Conservation (phyloP, 2,888 invertebrate species). For the Brachylomia viminalis region DNA sequence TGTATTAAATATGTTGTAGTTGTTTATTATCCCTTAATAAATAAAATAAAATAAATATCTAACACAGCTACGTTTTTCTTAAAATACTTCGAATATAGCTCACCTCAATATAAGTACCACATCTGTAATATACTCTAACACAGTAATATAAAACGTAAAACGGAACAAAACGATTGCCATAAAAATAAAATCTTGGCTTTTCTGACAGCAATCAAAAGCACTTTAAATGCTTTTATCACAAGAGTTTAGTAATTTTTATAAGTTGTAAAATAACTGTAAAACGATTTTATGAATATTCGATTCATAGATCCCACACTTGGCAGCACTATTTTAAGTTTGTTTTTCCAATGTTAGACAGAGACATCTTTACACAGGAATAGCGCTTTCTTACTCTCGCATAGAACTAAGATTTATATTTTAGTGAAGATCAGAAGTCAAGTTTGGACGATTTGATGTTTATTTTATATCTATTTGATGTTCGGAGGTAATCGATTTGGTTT, state of each 20-base stretch:
- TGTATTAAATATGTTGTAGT: too few species aligned
- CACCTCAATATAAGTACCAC: neutral
- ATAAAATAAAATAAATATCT: too few species aligned
- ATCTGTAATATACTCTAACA: conserved; percentile 16
- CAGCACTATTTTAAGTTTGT: conserved; percentile 26
- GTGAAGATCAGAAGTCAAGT: conserved; percentile 24
- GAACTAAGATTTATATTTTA: conserved; percentile 29
- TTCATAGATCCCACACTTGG: conserved; percentile 31
- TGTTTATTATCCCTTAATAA: too few species aligned
- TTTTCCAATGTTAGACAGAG: conserved; percentile 17
- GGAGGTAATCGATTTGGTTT: conserved; percentile 45
- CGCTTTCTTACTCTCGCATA: conserved; percentile 12
- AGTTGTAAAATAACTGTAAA: conserved; percentile 65
- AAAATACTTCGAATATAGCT: neutral
- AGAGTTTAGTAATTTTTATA: conserved; percentile 48
- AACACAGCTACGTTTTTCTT: neutral
- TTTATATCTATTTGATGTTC: conserved; percentile 59
- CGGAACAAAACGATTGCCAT: conserved; percentile 45
- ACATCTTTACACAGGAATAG: conserved; percentile 6
- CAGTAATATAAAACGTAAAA: conserved; percentile 33
- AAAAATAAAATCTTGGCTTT: conserved; percentile 42
- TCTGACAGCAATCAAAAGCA: conserved; percentile 50
- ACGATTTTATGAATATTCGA: conserved; percentile 45
- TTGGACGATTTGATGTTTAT: conserved; percentile 47
- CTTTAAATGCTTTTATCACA: conserved; percentile 36